These are phyloP conservation scores for Petrophora chlorosata DNA, from an alignment of 2,888 invertebrate species.

Conservation along the genomic window DNA sequence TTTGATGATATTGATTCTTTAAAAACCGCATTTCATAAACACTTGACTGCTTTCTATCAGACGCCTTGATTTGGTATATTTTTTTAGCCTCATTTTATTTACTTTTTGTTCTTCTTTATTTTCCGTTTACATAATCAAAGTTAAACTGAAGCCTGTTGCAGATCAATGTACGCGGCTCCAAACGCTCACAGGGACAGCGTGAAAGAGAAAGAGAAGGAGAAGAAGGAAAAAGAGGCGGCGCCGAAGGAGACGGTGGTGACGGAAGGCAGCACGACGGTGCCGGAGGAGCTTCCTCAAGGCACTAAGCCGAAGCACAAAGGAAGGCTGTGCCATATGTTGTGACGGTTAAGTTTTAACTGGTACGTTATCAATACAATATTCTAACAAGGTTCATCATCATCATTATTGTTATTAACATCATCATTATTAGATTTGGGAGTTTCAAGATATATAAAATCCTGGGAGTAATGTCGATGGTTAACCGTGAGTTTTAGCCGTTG, in stretches of 20 bases:
- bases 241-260: conserved; percentile 44
- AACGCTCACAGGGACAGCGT: conserved; percentile 58
- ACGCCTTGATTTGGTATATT: neutral
- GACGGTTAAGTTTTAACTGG: conserved; percentile 80
- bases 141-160: conserved; percentile 74
- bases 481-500: too few species aligned
- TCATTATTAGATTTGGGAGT: too few species aligned
- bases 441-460: too few species aligned
- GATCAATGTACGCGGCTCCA: conserved; percentile 79
- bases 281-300: conserved; percentile 39
- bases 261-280: conserved; percentile 41
- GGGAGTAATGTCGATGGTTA: too few species aligned
- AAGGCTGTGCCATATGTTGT: conserved; percentile 79
- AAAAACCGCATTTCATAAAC: too few species aligned
- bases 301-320: conserved; percentile 66
- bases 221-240: conserved; percentile 49
- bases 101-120: conserved; percentile 32
- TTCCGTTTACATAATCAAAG: conserved; percentile 48
- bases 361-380: conserved; percentile 53
- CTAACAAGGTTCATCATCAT: too few species aligned
- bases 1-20: too few species aligned
- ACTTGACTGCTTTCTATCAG: too few species aligned
- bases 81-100: conserved; percentile 1
- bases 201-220: conserved; percentile 47
- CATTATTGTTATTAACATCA: too few species aligned